Conservation (phyloP, 1,140 invertebrate genomes). For the Chironomus striatipennis region DNA sequence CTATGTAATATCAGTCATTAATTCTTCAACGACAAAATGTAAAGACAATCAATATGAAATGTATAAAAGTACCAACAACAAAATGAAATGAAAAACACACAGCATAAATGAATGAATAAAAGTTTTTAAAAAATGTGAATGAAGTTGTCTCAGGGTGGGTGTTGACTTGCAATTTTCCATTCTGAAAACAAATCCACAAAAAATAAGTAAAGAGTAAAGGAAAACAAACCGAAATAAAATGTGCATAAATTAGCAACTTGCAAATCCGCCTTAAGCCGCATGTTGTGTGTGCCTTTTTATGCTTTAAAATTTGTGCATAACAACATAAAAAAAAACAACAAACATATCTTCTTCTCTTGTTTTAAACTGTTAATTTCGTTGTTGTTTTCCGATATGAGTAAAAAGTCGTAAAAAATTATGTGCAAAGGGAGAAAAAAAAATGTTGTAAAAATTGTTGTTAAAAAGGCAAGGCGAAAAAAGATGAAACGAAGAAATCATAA, state of each 20-base stretch:
- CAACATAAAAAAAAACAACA: neutral
- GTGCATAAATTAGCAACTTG: conserved; percentile 8
- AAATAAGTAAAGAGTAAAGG: no score
- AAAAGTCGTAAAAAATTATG: neutral
- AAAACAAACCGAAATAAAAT: neutral
- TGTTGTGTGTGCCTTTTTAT: neutral
- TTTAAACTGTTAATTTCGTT: conserved; percentile 14
- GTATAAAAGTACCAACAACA: no score
- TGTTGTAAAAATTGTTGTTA: neutral
- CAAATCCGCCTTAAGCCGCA: conserved; percentile 5
- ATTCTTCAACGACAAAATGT: neutral
- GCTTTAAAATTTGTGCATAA: neutral
- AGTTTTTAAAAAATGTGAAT: neutral
- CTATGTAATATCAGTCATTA: neutral
- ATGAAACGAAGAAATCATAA: neutral
- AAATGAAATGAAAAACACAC: no score
- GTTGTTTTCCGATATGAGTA: neutral
- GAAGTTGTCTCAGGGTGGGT: conserved; percentile 11
- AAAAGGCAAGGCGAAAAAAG: neutral
- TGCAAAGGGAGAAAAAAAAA: neutral
- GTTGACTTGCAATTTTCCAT: conserved; percentile 8
- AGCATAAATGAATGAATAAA: conserved; percentile 8
- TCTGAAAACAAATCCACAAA: neutral
- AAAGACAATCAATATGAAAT: no score
- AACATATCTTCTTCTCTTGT: conserved; percentile 13